These are phyloP conservation scores for Mythimna vitellina DNA, from an alignment of 2,888 invertebrate species.

Conservation along the genomic window DNA sequence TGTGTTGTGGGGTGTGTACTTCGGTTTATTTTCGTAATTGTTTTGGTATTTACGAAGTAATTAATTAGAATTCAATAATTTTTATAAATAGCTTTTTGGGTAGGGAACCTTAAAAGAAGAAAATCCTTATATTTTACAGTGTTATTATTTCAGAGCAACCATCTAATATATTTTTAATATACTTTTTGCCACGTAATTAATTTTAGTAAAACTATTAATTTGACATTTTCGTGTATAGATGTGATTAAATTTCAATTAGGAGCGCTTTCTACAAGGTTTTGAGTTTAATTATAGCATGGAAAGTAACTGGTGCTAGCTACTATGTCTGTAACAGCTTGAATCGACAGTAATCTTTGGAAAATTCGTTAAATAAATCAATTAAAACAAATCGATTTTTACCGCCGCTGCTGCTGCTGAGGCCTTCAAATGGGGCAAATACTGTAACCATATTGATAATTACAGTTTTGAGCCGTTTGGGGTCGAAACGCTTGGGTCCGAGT, in stretches of 20 bases:
- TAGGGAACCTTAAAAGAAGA: no score
- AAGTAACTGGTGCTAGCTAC: background rate
- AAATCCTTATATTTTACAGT: background rate
- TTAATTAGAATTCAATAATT: no score
- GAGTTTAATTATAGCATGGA: background rate
- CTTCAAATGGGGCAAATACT: no score
- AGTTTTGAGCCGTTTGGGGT: no score
- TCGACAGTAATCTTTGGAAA: background rate
- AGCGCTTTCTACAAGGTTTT: background rate
- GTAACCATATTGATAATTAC: no score
- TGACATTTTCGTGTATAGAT: constrained; percentile 40
- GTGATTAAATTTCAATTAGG: constrained; percentile 52
- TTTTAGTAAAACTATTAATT: constrained; percentile 32
- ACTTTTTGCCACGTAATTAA: constrained; percentile 44
- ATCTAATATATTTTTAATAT: constrained; percentile 55
- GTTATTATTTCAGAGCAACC: background rate
- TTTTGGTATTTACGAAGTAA: no score
- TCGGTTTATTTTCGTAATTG: no score
- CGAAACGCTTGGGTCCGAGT: no score
- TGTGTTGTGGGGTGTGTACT: no score
- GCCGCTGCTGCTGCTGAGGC: no score
- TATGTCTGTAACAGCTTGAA: background rate
- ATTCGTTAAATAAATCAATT: background rate
- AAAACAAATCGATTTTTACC: no score
- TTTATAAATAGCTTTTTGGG: no score